These are phyloP conservation scores for Nautilus pompilius DNA, from an alignment of 1,140 invertebrate genomes.

Conservation along the genomic window DNA sequence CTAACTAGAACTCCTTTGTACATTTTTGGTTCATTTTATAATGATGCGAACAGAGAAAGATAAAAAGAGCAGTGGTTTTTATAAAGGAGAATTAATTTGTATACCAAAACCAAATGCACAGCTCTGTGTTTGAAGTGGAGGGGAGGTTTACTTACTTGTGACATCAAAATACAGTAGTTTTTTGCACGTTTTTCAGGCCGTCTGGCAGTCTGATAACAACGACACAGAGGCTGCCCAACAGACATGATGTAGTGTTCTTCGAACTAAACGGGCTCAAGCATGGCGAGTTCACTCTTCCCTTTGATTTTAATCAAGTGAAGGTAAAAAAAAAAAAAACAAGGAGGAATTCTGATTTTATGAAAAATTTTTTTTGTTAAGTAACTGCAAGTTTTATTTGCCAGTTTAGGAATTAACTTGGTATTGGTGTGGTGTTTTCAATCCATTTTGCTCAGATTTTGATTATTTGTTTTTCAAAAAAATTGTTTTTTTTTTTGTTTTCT, in stretches of 20 bases:
- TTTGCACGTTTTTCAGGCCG: constrained; percentile 57
- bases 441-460: background rate
- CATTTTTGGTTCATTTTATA: no score
- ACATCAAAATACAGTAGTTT: constrained; percentile 4
- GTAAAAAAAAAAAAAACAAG: no score
- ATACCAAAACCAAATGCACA: no score
- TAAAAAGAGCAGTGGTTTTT: no score
- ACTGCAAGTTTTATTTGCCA: no score
- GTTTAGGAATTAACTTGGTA: no score
- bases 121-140: no score
- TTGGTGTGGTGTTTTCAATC: background rate
- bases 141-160: background rate
- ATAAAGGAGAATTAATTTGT: no score
- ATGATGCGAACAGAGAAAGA: no score
- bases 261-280: constrained; percentile 91
- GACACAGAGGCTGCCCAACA: constrained; percentile 60
- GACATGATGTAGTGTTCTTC: constrained; percentile 77
- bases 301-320: constrained; percentile 58
- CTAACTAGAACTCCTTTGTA: no score
- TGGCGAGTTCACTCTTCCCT: constrained; percentile 74
- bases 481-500: background rate
- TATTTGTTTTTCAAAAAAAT: background rate
- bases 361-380: no score
- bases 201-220: constrained; percentile 75
- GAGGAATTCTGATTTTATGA: no score